phyloP scores from a whole-genome alignment of 2,888 invertebrate genomes.

The Drosophila subquinaria region DNA sequence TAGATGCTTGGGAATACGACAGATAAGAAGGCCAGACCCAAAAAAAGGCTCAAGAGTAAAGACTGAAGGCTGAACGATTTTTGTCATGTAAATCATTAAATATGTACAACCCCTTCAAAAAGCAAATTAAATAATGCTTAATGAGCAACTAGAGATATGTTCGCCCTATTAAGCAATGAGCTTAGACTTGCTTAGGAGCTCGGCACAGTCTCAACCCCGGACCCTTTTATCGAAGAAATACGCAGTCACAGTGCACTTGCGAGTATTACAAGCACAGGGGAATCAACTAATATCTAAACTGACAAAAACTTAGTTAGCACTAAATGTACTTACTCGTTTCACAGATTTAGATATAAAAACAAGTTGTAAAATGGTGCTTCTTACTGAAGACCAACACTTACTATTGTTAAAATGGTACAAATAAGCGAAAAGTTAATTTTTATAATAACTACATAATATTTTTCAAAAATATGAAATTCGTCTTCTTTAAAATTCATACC shows the following conservation, averaged over 20 bases:
- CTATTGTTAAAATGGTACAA: no score
- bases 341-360: not conserved
- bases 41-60: conserved; percentile 3
- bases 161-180: conserved; percentile 20
- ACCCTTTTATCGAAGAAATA: not conserved
- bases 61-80: conserved; percentile 13
- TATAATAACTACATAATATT: no score
- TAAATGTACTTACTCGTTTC: not conserved
- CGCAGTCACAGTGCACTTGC: conserved; percentile 14
- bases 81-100: conserved; percentile 42
- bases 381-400: no score
- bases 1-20: conserved; percentile 71
- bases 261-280: not conserved
- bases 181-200: conserved; percentile 10
- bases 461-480: no score
- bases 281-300: not conserved
- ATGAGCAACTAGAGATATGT: conserved; percentile 49
- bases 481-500: no score
- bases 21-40: conserved; percentile 36
- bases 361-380: not conserved
- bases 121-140: conserved; percentile 51
- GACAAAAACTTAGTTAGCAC: not conserved
- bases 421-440: no score
- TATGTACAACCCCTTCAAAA: conserved; percentile 21
- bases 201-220: no score